phyloP scores from a whole-genome alignment of 53 echinoderm and acorn worm species.

The Astropecten irregularis region DNA sequence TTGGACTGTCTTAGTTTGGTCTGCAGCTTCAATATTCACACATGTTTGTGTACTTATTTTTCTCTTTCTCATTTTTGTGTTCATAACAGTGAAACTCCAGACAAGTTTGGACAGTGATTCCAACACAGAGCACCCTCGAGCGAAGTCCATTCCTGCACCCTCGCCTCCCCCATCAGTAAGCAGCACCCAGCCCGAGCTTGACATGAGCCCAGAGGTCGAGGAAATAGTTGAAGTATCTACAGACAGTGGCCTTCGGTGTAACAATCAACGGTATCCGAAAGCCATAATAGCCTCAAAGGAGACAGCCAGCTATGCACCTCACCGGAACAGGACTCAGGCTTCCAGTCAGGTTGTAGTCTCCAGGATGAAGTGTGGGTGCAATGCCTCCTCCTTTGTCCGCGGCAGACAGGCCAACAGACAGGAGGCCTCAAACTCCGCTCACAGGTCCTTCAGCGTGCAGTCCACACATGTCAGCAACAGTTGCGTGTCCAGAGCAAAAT shows the following conservation, averaged over 20 bases:
- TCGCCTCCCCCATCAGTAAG: constrained; percentile 4
- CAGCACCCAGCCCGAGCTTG: constrained; percentile 46
- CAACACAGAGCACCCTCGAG: background rate
- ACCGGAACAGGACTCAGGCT: background rate
- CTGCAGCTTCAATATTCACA: no score
- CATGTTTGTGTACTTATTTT: no score
- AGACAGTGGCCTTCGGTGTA: no score
- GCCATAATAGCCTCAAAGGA: no score
- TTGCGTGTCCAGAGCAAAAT: background rate
- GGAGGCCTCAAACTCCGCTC: background rate
- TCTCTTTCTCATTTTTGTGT: no score
- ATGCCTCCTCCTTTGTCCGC: background rate
- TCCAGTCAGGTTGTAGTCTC: background rate
- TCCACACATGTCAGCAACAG: constrained; percentile 13
- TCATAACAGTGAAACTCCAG: constrained; percentile 37
- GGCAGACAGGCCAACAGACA: background rate
- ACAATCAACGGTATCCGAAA: no score
- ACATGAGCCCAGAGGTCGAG: constrained; percentile 12
- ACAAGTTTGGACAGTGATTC: constrained; percentile 4
- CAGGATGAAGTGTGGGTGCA: background rate
- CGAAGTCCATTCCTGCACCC: background rate
- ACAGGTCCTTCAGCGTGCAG: background rate
- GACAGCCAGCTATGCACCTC: background rate
- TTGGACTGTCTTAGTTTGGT: background rate
- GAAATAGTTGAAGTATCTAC: background rate